Percentiles rank a stretch among this genome's conserved stretches.
Conservation (phyloP, 2,113 vertebrate species). For the Todiramphus saurophagus region DNA sequence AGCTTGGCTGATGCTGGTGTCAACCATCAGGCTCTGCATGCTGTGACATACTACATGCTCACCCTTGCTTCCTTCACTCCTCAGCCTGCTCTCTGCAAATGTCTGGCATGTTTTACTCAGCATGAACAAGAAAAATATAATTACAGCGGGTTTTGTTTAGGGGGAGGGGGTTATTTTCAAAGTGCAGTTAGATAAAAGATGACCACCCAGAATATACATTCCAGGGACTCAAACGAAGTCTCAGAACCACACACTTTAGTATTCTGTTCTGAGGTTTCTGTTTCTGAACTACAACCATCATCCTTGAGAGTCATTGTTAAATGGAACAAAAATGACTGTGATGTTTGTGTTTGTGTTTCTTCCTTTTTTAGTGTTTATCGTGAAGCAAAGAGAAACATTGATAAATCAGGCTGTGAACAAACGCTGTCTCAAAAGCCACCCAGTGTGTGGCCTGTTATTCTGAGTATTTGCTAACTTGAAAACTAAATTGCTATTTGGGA, state of each 20-base stretch:
- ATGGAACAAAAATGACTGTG: not conserved
- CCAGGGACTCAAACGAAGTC: not conserved
- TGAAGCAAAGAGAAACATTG: conserved; percentile 17
- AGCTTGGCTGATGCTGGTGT: not conserved
- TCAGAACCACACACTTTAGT: not conserved
- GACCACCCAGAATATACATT: not conserved
- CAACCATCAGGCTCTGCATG: accelerated
- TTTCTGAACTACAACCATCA: not conserved
- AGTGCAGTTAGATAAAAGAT: not conserved
- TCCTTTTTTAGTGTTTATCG: not conserved
- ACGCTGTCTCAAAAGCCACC: conserved; percentile 44
- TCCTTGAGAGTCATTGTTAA: not conserved
- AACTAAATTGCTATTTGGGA: not conserved
- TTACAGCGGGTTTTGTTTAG: not conserved
- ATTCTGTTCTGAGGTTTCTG: not conserved
- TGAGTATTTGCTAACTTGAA: not conserved
- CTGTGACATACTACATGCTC: not conserved
- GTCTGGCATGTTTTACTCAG: not conserved
- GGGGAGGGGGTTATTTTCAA: not conserved
- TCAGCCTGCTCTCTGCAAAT: not conserved
- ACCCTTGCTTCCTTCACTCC: not conserved
- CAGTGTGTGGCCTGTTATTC: not conserved
- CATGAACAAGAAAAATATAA: not conserved
- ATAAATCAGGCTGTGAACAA: conserved; percentile 57
- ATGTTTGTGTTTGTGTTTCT: not conserved